Conservation (phyloP, 2,113 vertebrate genomes). For the Neotoma lepida region DNA sequence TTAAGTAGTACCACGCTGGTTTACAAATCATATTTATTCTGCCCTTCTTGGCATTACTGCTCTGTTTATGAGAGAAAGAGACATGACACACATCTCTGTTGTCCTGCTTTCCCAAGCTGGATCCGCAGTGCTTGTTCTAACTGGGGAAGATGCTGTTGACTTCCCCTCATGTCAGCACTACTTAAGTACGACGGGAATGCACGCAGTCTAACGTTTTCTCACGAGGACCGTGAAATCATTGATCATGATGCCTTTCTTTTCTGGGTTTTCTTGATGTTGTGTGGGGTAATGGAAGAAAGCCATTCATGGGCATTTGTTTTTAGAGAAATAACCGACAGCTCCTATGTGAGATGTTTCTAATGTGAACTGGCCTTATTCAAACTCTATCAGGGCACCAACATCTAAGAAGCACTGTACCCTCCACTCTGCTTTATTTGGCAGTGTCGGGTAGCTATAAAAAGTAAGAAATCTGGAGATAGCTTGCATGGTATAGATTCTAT, state of each 20-base stretch:
- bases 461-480: neutral
- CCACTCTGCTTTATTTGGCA: neutral
- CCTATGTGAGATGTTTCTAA: neutral
- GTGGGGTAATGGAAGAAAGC: neutral
- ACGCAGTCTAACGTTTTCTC: neutral
- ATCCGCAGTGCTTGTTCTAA: neutral
- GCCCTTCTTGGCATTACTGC: neutral
- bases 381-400: neutral
- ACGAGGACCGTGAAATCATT: neutral
- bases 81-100: neutral
- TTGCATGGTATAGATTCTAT: neutral
- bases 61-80: neutral
- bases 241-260: neutral
- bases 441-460: neutral
- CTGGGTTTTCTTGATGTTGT: neutral
- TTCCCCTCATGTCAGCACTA: fast-evolving
- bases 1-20: neutral
- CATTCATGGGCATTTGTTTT: neutral
- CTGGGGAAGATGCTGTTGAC: neutral
- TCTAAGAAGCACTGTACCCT: neutral
- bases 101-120: neutral
- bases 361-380: neutral
- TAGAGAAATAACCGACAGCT: neutral
- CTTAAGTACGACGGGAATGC: neutral
- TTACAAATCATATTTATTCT: slow-evolving; percentile 18